Evolutionary conservation across 2,888 invertebrate genomes (phyloP).

Genomic region (Dione juno): DNA sequence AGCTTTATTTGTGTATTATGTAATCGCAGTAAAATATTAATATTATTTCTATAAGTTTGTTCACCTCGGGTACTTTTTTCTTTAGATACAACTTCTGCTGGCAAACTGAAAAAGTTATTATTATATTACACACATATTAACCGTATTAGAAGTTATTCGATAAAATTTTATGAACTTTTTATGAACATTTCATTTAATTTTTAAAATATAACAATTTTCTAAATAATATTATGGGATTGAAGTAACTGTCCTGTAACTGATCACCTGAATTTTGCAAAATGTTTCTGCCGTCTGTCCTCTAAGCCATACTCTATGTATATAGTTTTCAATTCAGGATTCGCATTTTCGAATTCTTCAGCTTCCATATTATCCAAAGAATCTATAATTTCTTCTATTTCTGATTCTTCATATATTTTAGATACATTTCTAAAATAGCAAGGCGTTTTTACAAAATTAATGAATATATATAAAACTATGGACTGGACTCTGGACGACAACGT

Average conservation of each 20-base stretch:
- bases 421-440: slow-evolving; percentile 49
- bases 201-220: no score
- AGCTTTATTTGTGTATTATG: not conserved
- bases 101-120: slow-evolving; percentile 26
- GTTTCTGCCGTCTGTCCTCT: slow-evolving; percentile 62
- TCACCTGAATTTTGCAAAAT: slow-evolving; percentile 54
- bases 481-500: no score
- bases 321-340: slow-evolving; percentile 62
- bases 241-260: not conserved
- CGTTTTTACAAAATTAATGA: no score
- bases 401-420: slow-evolving; percentile 62
- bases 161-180: no score
- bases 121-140: no score
- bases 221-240: not conserved
- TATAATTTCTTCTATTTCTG: slow-evolving; percentile 66
- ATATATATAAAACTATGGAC: no score
- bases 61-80: slow-evolving; percentile 42
- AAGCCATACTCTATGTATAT: slow-evolving; percentile 67
- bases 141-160: no score
- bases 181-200: no score
- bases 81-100: slow-evolving; percentile 23
- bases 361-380: slow-evolving; percentile 66
- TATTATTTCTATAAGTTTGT: not conserved
- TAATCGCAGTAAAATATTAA: not conserved
- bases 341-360: slow-evolving; percentile 64